Conservation (phyloP, 1,140 invertebrate genomes). For the Euwallacea similis region DNA sequence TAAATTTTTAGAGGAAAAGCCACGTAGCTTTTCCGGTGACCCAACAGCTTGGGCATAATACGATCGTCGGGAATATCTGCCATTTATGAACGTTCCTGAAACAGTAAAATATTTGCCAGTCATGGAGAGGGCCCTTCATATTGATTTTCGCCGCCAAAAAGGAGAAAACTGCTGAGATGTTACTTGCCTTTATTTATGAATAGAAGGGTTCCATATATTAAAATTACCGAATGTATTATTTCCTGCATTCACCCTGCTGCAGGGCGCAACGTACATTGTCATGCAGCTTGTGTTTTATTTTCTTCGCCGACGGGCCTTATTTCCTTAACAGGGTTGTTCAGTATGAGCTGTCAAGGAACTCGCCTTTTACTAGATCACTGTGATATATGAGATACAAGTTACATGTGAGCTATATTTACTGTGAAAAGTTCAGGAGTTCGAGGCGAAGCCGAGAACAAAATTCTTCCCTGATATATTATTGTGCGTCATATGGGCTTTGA, state of each 20-base stretch:
- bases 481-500: too few species aligned
- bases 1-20: constrained; percentile 9
- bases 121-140: constrained; percentile 16
- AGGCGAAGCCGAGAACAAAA: too few species aligned
- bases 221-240: constrained; percentile 1
- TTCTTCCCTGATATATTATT: too few species aligned
- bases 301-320: background rate
- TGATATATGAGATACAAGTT: constrained; percentile 3
- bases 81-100: constrained; percentile 29
- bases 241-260: background rate
- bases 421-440: too few species aligned
- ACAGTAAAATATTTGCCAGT: constrained; percentile 29
- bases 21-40: constrained; percentile 11
- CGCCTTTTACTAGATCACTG: constrained; percentile 7
- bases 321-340: constrained; percentile 13
- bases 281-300: background rate
- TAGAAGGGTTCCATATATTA: constrained; percentile 4
- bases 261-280: background rate
- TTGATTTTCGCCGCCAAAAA: constrained; percentile 30
- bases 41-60: constrained; percentile 9
- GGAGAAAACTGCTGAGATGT: constrained; percentile 29
- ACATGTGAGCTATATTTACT: constrained; percentile 6
- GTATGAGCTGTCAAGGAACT: constrained; percentile 1
- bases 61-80: constrained; percentile 14
- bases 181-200: constrained; percentile 17